phyloP scores from a whole-genome alignment of 2,888 invertebrate genomes.

The Thelaira solivaga region DNA sequence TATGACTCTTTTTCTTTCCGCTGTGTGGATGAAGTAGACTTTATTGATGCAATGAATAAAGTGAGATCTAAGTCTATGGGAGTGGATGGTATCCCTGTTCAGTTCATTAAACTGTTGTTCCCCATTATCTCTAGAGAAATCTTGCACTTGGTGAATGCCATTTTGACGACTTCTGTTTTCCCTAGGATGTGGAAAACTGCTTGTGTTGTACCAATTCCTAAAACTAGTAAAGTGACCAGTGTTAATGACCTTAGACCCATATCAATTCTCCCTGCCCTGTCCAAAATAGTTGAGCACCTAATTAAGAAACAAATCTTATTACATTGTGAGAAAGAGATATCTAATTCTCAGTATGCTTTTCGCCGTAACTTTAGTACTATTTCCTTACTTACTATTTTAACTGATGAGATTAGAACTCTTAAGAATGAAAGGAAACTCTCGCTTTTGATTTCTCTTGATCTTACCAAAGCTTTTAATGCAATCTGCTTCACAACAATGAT shows the following conservation, averaged over 20 bases:
- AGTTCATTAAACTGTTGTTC: no score
- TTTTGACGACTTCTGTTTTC: not conserved
- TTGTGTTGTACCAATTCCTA: constrained; percentile 7
- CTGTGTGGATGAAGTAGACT: not conserved
- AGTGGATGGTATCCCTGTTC: not conserved
- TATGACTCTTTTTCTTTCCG: not conserved
- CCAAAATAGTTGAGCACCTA: constrained; percentile 9
- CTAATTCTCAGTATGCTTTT: not conserved
- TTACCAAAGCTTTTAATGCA: constrained; percentile 1
- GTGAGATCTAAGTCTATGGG: constrained; percentile 3
- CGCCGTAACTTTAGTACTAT: not conserved
- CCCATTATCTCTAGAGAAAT: no score
- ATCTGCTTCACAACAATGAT: no score
- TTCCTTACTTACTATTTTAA: not conserved
- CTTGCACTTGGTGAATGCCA: no score
- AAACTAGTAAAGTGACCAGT: not conserved
- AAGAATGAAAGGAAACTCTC: no score
- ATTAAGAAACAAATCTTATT: constrained; percentile 5
- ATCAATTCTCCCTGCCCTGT: not conserved
- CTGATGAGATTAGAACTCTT: no score
- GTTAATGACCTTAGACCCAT: constrained; percentile 4
- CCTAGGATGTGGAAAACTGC: not conserved
- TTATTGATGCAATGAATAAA: not conserved
- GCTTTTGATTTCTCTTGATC: not conserved
- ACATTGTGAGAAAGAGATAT: not conserved